Evolutionary conservation across 2,797 vertebrate genomes (phyloP).

Genomic region (Intellagama lesueurii): DNA sequence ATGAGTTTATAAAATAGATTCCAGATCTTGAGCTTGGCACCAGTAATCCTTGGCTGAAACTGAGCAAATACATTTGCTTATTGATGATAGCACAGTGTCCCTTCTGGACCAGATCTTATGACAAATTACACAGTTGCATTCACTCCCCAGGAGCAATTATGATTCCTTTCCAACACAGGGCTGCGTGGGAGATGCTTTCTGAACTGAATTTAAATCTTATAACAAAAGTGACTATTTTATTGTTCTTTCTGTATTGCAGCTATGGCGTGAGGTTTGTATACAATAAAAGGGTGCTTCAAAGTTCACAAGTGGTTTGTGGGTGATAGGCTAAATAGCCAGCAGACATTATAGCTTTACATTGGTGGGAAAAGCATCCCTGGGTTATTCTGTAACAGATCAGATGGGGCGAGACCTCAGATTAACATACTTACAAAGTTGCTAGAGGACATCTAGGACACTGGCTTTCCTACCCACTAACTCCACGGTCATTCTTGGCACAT

Average conservation of each 20-base stretch:
- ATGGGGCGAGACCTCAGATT: neutral
- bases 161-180: neutral
- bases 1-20: slow-evolving; percentile 6
- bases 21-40: slow-evolving; percentile 19
- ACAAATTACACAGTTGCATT: slow-evolving; percentile 17
- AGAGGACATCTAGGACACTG: neutral
- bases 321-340: neutral
- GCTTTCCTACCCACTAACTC: neutral
- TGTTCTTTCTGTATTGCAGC: neutral
- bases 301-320: neutral
- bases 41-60: slow-evolving; percentile 25
- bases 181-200: neutral
- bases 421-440: neutral
- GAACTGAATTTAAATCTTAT: neutral
- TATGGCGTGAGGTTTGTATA: neutral
- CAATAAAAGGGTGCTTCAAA: neutral
- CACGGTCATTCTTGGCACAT: neutral
- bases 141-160: slow-evolving; percentile 5
- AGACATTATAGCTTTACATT: neutral
- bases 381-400: neutral
- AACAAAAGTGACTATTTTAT: neutral
- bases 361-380: neutral
- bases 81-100: neutral
- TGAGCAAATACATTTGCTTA: slow-evolving; percentile 28
- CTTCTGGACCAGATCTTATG: slow-evolving; percentile 9